Conservation (phyloP, 2,113 vertebrate genomes). For the Triplophysa rosa region DNA sequence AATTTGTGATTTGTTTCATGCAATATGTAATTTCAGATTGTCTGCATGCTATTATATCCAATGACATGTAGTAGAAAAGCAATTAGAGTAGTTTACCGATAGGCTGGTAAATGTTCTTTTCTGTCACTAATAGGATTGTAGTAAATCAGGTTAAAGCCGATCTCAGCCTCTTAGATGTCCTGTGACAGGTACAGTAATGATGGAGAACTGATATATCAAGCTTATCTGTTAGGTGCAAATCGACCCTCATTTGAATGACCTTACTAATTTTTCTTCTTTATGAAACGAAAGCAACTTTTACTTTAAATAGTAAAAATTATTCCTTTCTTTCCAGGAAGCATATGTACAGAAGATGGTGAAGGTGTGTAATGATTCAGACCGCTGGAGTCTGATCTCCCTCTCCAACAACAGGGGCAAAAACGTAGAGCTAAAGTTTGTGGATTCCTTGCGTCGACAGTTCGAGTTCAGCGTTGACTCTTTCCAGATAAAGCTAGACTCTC, state of each 20-base stretch:
- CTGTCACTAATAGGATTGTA: conserved; percentile 69
- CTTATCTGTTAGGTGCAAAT: neutral
- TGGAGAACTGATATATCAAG: neutral
- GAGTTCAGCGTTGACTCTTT: conserved; percentile 99
- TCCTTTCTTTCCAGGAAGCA: conserved; percentile 79
- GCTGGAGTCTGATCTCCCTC: conserved; percentile 98
- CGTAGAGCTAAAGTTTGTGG: conserved; percentile 98
- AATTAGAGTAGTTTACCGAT: conserved; percentile 63
- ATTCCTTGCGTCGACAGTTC: conserved; percentile 95
- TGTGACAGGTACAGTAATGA: neutral
- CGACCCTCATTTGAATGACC: neutral
- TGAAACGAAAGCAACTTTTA: neutral
- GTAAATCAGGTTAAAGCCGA: conserved; percentile 71
- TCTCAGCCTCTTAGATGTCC: conserved; percentile 58
- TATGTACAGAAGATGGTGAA: conserved; percentile 99
- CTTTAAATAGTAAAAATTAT: too few species aligned
- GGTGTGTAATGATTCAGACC: conserved; percentile 97
- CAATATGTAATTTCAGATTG: neutral
- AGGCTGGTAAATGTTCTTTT: conserved; percentile 61
- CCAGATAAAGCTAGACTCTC: conserved; percentile 97
- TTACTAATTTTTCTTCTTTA: neutral
- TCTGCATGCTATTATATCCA: neutral
- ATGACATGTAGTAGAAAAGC: conserved; percentile 37
- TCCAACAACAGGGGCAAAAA: conserved; percentile 99
- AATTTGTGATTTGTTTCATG: neutral